Conservation (phyloP, 2,797 vertebrate species). For the Euthynnus affinis region DNA sequence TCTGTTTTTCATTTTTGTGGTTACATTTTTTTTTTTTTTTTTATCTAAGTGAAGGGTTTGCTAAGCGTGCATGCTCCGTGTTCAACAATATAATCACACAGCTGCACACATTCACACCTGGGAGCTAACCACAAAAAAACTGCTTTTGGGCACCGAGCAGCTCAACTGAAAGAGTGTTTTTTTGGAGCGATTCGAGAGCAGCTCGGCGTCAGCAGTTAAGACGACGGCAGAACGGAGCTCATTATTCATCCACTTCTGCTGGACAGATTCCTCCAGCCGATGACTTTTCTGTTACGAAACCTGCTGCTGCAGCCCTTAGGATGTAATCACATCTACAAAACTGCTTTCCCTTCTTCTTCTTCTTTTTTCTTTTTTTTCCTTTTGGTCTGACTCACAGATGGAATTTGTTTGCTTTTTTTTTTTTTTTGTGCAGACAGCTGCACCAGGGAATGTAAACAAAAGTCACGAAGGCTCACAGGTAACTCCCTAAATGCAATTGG, state of each 20-base stretch:
- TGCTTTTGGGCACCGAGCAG: neutral
- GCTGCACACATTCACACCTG: constrained; percentile 14
- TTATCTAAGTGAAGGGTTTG: neutral
- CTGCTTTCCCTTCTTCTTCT: no score
- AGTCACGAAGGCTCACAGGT: no score
- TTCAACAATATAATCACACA: neutral
- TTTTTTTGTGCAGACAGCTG: neutral
- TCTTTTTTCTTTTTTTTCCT: neutral
- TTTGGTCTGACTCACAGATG: constrained; percentile 2
- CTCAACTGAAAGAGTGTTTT: neutral
- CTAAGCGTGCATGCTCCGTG: neutral
- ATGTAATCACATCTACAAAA: neutral
- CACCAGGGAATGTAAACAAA: neutral
- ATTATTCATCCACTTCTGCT: neutral
- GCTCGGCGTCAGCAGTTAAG: neutral
- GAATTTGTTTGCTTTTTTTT: neutral
- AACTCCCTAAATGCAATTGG: no score
- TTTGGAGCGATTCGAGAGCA: neutral
- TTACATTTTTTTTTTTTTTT: no score
- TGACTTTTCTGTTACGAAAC: neutral
- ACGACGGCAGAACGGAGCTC: neutral
- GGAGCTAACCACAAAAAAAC: neutral
- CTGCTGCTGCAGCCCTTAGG: neutral
- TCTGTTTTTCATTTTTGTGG: constrained; percentile 8
- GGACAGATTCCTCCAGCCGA: neutral